Evolutionary conservation across 2,113 vertebrate species (phyloP), one percentile per base, ranked within the genome.

Genomic region (Dicerorhinus sumatrensis): DNA sequence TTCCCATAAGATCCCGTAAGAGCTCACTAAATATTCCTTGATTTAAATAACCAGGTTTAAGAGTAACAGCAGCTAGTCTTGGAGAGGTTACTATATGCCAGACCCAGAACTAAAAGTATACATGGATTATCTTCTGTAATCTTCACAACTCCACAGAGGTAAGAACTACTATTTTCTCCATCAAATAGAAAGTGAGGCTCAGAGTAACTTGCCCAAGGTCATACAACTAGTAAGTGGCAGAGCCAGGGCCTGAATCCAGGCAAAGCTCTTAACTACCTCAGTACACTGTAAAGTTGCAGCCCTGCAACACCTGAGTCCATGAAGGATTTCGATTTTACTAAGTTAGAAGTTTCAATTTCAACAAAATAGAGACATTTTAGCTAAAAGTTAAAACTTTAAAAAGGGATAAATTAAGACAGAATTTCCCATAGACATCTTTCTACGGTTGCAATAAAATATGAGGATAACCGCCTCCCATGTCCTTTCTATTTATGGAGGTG

Each of bases 201-300:
- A 29, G 39, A 60, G 56, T 69, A 94, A 94, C 58, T 62, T 88
- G 75, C 58, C 75, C 98, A 97, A 96, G 94, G 92, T 96, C 90
- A 87, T 23, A 69, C 7, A 51, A 36, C 62, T 62, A n/a, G 33
- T 56, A 86, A 92, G 65, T 18, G 73, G 42, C 77, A 89, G 84
- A 58, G 23, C 33, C 77, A 82, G 72, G 56, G 82, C 48, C 62
- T 58, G 67, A 90, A 86, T 63, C 75, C 84, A 87, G 67, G n/a
- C 77, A 96, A 92, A 89, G 48, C 72, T 69, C 92, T 21, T 27
- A 46, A 75, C 21, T 54, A 39, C 29, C 77, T 81, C 60, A 18
- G 42, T 36, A 46, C 54, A 36, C 25, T n/a, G 86, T 29, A 42
- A 92, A 94, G 51, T 87, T 84, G 23, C 31, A 81, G 56, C 36